Evolutionary conservation across 2,888 invertebrate species (phyloP), one percentile per base, ranked within the genome.

Genomic region (Dasysyrphus tricinctus): DNA sequence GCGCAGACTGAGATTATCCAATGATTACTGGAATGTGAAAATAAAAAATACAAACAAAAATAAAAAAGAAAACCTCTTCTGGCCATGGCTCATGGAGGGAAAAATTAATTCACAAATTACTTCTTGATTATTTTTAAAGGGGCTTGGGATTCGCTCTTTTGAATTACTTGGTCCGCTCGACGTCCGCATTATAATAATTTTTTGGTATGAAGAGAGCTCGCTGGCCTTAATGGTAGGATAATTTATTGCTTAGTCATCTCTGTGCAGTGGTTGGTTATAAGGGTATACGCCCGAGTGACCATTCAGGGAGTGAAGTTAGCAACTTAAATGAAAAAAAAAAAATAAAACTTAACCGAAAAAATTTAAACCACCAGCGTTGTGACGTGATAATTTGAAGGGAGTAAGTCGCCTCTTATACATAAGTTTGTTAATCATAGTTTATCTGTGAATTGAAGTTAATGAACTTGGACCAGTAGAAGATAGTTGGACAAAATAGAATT

Each of bases 21-120:
- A 84, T 80, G 83, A 80, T 84, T 84, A 75, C 80, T 70, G 63
- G 75, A 70, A 80, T 75, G 47, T 84, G 24, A 72, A 81, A 63
- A 51, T 24, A 29, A 42, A 63, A 44, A 39, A 24, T 12, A 44
- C 29, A 59, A 49, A 49, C 1, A 4, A 32, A 32, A 49, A 47
- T 12, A 37, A 63, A 11, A 49, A 24, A 29, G 39, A 74, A 14
- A 65, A 37, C 37, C 57, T 32, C 24, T 29, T 54, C 44, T 59
- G 54, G 65, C 49, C 49, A 34, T 49, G 70, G 24, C 49, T 77
- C 32, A 74, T 70, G 74, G 74, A 77, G 59, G 47, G 57, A 72
- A 79, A 82, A 73, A 85, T 82, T 82, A 86, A 82, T 86, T 86
- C 82, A 74, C 82, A 86, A 86, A 86, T 82, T 86, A 86, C 86